Base-by-base conservation (phyloP, 2,797 vertebrate genomes). In the Centroberyx gerrardi region DNA sequence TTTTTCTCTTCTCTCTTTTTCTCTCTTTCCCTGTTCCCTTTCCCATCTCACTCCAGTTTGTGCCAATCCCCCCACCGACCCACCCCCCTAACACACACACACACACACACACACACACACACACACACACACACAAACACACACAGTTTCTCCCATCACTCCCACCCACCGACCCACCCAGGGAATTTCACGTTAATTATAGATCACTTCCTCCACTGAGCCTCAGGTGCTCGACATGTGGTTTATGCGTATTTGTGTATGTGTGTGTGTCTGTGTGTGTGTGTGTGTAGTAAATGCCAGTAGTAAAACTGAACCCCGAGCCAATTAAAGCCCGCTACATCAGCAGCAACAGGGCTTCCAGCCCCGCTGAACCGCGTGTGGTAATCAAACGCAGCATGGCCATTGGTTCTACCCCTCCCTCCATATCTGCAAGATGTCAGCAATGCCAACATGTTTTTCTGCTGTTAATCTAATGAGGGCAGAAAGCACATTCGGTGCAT, bases 261-360 rank as follows among this genome's bases (percentile, higher is more conserved):
- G 38, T 22, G 31, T 56, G 12, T 29, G 58, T 72, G 68, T 8
- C 10, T 48, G 1, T 14, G 3, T n/a, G 15, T 9, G 52, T 33
- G 44, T 22, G 31, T 56, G 12, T 29, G 48, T 48, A 22, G 22
- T 22, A 22, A 75, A 65, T 17, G 52, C 71, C 55, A 62, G 56
- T 53, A 40, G 53, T 75, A 62, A 65, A 84, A 76, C 13, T 58
- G 10, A 73, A 72, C 59, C 62, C 28, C 1, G 18, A 85, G 72
- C 80, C 62, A 85, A 88, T 78, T 87, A 81, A 55, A 68, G 8
- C 4, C 28, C 77, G 81, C 70, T 73, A 64, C 40, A 61, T 82
- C 84, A 87, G 82, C 82, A 79, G 52, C 65, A 58, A 63, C 62
- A 44, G 52, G 72, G 80, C 73, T 82, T 22, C 71, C 60, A 71